Percentiles rank a stretch among this genome's conserved stretches.
Conservation (phyloP, 2,113 vertebrate genomes). For the Hypanus sabinus region DNA sequence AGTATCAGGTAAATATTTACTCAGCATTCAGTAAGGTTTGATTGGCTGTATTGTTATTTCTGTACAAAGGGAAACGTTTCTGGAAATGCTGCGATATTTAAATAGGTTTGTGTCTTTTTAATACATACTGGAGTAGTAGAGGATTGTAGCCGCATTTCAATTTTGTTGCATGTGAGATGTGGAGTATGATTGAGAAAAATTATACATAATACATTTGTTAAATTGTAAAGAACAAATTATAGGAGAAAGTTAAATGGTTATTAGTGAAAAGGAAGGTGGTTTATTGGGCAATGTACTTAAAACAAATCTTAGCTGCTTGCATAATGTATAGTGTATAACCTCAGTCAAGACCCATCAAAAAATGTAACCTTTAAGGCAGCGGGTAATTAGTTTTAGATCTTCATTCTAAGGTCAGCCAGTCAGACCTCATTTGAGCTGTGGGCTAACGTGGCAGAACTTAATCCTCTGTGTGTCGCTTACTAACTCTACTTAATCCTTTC, state of each 20-base stretch:
- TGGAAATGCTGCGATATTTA: not conserved
- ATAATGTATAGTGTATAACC: not conserved
- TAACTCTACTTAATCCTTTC: not conserved
- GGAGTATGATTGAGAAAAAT: not conserved
- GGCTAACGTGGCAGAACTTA: not conserved
- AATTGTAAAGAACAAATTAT: not conserved
- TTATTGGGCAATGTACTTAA: not conserved
- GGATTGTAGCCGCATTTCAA: not conserved
- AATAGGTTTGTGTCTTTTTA: not conserved
- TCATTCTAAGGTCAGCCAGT: not conserved
- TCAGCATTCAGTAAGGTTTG: not conserved
- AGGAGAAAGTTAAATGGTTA: not conserved
- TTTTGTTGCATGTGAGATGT: not conserved
- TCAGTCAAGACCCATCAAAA: not conserved
- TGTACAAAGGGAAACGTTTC: not conserved
- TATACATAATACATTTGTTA: not conserved
- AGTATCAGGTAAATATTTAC: not conserved
- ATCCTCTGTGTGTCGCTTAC: not conserved
- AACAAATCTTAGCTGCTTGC: not conserved
- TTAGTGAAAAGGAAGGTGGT: not conserved
- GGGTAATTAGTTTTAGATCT: not conserved
- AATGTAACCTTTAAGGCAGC: not conserved
- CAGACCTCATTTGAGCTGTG: not conserved
- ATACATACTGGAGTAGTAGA: not conserved
- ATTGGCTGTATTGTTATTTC: not conserved